A percentile compares a stretch with the other conserved stretches of the same genome.
These are phyloP conservation scores for Tetrapedia diversipes DNA, from an alignment of 2,888 invertebrate genomes.

Conservation along the genomic window DNA sequence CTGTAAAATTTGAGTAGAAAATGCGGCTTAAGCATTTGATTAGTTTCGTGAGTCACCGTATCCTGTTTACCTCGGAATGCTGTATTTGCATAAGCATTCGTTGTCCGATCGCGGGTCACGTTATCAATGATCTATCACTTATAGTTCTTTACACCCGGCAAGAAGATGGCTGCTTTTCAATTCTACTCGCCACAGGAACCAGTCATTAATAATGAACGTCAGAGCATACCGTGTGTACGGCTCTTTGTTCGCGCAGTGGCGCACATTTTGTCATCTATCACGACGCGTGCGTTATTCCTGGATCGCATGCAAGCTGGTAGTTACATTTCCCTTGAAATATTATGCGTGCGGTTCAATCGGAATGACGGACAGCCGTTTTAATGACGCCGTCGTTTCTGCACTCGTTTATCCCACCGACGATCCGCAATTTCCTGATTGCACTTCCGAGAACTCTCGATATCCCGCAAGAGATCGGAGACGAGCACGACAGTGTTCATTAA, in stretches of 20 bases:
- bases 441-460: neutral
- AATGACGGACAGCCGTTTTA: constrained; percentile 45
- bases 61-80: too few species aligned
- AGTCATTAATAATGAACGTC: constrained; percentile 38
- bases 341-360: constrained; percentile 54
- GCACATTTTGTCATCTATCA: constrained; percentile 31
- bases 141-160: too few species aligned
- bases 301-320: constrained; percentile 47
- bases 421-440: constrained; percentile 3
- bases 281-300: neutral
- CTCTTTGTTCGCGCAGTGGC: constrained; percentile 9
- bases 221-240: neutral
- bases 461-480: neutral
- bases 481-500: neutral
- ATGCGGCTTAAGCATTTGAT: too few species aligned
- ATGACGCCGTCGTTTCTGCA: constrained; percentile 23
- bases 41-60: too few species aligned
- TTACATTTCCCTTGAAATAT: constrained; percentile 57
- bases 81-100: too few species aligned
- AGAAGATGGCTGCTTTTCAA: neutral
- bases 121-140: too few species aligned
- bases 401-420: neutral
- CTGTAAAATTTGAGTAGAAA: too few species aligned
- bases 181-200: neutral
- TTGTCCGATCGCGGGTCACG: too few species aligned